Evolutionary conservation across 2,888 invertebrate genomes (phyloP).

Genomic region (Lithophane leautieri): DNA sequence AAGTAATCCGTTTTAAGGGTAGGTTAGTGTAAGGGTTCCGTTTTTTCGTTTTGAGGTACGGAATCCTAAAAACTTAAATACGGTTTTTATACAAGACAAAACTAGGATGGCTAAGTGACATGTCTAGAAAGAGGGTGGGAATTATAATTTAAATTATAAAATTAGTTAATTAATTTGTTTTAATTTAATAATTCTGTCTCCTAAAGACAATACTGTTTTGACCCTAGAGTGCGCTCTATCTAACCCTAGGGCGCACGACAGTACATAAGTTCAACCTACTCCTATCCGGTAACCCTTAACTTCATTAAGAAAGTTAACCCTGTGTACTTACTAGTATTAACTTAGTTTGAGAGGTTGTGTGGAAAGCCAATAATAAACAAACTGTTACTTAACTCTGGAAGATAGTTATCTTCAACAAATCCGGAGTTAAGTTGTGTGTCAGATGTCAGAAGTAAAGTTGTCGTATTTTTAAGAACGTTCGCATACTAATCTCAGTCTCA

Average conservation of each 20-base stretch:
- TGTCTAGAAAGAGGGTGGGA: not conserved
- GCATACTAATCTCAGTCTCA: no score
- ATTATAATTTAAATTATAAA: not conserved
- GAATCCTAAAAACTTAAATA: no score
- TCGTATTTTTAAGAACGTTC: no score
- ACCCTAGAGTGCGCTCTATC: not conserved
- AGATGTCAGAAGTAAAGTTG: no score
- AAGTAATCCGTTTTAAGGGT: no score
- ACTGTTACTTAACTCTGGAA: not conserved
- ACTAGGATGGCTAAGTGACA: not conserved
- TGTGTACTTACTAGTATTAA: constrained; percentile 1
- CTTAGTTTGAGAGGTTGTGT: constrained; percentile 2
- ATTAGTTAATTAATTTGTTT: no score
- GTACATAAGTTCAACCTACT: not conserved
- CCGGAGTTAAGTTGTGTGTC: not conserved
- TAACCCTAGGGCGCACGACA: no score
- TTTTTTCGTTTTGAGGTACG: no score
- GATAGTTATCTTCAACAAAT: not conserved
- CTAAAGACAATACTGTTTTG: not conserved
- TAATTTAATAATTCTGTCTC: not conserved
- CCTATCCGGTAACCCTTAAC: not conserved
- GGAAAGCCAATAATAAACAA: constrained; percentile 11
- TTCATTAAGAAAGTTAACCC: constrained; percentile 21
- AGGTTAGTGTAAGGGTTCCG: no score
- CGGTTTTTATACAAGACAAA: no score